phyloP scores from a whole-genome alignment of 2,888 invertebrate species.

The Pseudoips prasinana region DNA sequence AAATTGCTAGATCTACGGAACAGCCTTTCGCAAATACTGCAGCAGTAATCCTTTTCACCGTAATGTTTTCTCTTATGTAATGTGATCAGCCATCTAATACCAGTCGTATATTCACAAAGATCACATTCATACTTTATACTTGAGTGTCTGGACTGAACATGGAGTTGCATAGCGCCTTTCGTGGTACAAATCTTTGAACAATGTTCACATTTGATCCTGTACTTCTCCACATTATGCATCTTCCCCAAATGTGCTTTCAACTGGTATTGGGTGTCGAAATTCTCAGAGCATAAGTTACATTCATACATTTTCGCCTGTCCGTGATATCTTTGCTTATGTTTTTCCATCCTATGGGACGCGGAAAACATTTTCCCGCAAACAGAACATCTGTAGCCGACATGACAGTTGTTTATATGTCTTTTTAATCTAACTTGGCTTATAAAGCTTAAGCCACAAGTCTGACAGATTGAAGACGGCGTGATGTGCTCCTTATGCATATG shows the following conservation, averaged over 20 bases:
- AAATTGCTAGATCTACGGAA: constrained; percentile 79
- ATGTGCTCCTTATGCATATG: constrained; percentile 65
- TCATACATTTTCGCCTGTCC: constrained; percentile 41
- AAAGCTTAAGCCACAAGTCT: constrained; percentile 59
- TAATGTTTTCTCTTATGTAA: constrained; percentile 74
- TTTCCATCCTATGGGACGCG: constrained; percentile 44
- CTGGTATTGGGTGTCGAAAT: constrained; percentile 50
- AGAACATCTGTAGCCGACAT: constrained; percentile 48
- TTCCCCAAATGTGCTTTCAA: constrained; percentile 66
- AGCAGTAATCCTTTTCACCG: constrained; percentile 71
- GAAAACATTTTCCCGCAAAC: constrained; percentile 71
- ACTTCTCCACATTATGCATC: constrained; percentile 62
- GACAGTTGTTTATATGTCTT: constrained; percentile 51
- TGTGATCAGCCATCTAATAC: constrained; percentile 58
- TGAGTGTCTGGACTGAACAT: constrained; percentile 75
- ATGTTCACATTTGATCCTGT: constrained; percentile 56
- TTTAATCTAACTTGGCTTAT: constrained; percentile 50
- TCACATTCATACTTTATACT: constrained; percentile 53
- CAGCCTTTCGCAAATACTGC: constrained; percentile 78
- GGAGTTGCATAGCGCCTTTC: constrained; percentile 78
- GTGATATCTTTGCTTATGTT: constrained; percentile 54
- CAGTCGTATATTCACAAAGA: constrained; percentile 57
- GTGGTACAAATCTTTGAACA: constrained; percentile 68
- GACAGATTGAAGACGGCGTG: constrained; percentile 54
- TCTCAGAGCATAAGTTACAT: constrained; percentile 50